A percentile compares a stretch with the other conserved stretches of the same genome.
phyloP scores from a whole-genome alignment of 2,797 vertebrate genomes.

The Lacerta viridis region DNA sequence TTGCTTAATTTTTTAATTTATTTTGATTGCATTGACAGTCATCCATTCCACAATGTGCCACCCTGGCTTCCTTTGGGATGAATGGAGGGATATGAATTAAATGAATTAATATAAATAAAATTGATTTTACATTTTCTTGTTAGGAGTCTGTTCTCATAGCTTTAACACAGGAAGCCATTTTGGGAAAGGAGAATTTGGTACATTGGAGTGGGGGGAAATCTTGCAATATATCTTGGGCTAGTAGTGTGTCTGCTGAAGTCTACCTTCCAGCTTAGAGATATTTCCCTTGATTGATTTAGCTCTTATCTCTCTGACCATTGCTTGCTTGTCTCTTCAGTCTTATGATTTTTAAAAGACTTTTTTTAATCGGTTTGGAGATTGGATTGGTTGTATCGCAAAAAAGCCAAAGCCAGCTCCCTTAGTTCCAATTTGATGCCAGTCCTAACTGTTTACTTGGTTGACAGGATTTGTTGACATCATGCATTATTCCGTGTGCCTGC shows the following conservation, averaged over 20 bases:
- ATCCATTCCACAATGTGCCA: not conserved
- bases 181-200: constrained; percentile 27
- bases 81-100: too few relatives aligned
- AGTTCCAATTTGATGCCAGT: constrained; percentile 61
- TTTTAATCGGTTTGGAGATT: constrained; percentile 21
- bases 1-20: too few relatives aligned
- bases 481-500: constrained; percentile 68
- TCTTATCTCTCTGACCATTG: constrained; percentile 62
- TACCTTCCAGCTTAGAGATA: constrained; percentile 29
- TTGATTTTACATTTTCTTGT: constrained; percentile 25
- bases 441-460: constrained; percentile 67
- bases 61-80: too few relatives aligned
- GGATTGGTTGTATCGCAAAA: constrained; percentile 50
- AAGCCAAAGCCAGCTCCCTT: constrained; percentile 63
- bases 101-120: too few relatives aligned
- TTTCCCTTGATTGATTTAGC: constrained; percentile 54
- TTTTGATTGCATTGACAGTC: not conserved
- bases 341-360: constrained; percentile 31
- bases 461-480: constrained; percentile 58
- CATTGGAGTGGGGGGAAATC: not conserved
- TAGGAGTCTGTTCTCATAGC: constrained; percentile 5
- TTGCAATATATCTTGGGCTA: constrained; percentile 36
- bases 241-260: constrained; percentile 28
- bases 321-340: constrained; percentile 40
- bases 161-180: constrained; percentile 35